Conservation (phyloP, 2,113 vertebrate genomes). For the Ivindomyrus marchei region DNA sequence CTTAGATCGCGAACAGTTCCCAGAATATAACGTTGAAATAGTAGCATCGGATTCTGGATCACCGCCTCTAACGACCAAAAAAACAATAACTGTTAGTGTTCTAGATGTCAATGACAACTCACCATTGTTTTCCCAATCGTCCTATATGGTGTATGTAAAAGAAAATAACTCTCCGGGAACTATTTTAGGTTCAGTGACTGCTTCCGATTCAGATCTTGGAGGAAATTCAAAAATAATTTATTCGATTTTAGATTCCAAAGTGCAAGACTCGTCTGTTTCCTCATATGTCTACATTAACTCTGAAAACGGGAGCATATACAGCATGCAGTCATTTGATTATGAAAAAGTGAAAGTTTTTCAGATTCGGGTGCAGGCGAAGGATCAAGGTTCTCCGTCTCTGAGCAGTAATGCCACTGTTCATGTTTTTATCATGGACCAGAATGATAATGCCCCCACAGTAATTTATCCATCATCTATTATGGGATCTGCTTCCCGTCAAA, state of each 20-base stretch:
- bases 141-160: slow-evolving; percentile 60
- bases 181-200: slow-evolving; percentile 55
- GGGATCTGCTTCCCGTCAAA: slow-evolving; percentile 50
- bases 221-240: slow-evolving; percentile 62
- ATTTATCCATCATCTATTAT: slow-evolving; percentile 45
- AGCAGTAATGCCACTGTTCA: slow-evolving; percentile 54
- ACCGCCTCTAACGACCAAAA: slow-evolving; percentile 52
- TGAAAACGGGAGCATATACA: slow-evolving; percentile 61
- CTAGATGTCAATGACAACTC: slow-evolving; percentile 68
- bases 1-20: slow-evolving; percentile 46
- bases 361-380: slow-evolving; percentile 61
- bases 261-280: slow-evolving; percentile 52
- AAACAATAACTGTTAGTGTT: slow-evolving; percentile 52
- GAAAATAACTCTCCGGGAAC: slow-evolving; percentile 66
- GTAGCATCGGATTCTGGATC: slow-evolving; percentile 60
- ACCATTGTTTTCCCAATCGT: slow-evolving; percentile 54
- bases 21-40: slow-evolving; percentile 64
- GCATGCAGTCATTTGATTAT: slow-evolving; percentile 58
- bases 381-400: slow-evolving; percentile 52
- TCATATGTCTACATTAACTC: slow-evolving; percentile 64
- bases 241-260: slow-evolving; percentile 54
- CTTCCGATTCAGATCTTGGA: slow-evolving; percentile 56
- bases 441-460: slow-evolving; percentile 57
- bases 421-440: slow-evolving; percentile 57
- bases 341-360: slow-evolving; percentile 67